Evolutionary conservation across 2,888 invertebrate genomes (phyloP), one percentile per base, ranked within the genome.

Genomic region (Amphipoea lucens): DNA sequence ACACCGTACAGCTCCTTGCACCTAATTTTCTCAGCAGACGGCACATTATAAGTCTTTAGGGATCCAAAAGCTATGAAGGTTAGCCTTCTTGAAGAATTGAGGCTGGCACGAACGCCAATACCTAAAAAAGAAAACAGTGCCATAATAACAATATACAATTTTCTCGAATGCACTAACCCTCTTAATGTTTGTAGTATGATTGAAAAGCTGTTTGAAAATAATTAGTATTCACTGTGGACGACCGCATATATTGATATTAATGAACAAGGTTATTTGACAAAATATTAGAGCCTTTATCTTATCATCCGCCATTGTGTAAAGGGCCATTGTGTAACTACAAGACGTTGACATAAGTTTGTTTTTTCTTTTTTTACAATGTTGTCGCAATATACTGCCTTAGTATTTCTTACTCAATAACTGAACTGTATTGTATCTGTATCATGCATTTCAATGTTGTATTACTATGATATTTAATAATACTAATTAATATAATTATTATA

Each of bases 121-220:
- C 67, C 65, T 67, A 51, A 72, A 76, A 82, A 82, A 72, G 42
- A 84, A 86, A 80, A 85, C 76, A 87, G 91, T 91, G 91, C 91
- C 92, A 91, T 91, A 91, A 79, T 74, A 78, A 67, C 74, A 66
- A 76, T 70, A 23, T 74, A 78, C 48, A 71, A 78, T 84, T 72
- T 87, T 81, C 76, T 78, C 74, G 29, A 75, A 71, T 74, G 73
- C 72, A 77, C 65, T 78, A 73, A 72, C 29, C 12, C 23, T 51
- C 23, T 74, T 20, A 72, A 82, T 82, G 54, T 77, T 66, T 17
- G 36, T 74, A 54, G 9, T 74, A 54, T 42, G 57, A 48, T 54
- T n/a, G 48, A 23, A 48, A 65, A 79, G 45, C 11, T 40, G 23
- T 60, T 62, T 68, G 17, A 51, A 70, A 77, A 51, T 62, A 57